Conservation (phyloP, 2,113 vertebrate species). For the Lanius collurio region DNA sequence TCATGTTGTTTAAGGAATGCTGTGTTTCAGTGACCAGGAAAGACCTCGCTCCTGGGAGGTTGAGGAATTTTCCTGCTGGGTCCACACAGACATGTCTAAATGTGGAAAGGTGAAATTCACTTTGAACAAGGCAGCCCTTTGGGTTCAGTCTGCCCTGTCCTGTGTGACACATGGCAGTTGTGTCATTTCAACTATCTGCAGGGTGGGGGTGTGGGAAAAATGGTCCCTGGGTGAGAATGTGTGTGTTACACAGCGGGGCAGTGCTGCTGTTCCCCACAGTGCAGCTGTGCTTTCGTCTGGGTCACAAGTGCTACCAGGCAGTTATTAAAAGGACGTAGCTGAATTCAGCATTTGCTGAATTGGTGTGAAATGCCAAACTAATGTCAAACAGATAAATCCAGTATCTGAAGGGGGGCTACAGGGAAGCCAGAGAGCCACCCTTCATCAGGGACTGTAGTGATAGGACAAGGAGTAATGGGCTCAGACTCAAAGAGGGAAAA, state of each 20-base stretch:
- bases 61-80: not conserved
- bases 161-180: not conserved
- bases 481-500: not conserved
- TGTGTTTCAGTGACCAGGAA: not conserved
- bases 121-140: not conserved
- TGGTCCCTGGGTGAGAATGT: not conserved
- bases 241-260: accelerated
- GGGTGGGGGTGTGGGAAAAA: not conserved
- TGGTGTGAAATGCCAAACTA: not conserved
- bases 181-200: not conserved
- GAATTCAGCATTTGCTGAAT: not conserved
- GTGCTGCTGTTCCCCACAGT: not conserved
- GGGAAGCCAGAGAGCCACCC: not conserved
- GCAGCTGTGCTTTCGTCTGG: not conserved
- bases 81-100: not conserved
- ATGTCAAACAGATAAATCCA: not conserved
- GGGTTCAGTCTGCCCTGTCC: not conserved
- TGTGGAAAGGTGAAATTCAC: not conserved
- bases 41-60: not conserved
- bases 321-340: not conserved
- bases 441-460: not conserved
- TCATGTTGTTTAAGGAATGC: not conserved
- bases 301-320: not conserved
- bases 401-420: not conserved
- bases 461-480: too few relatives aligned